Conservation (phyloP, 2,888 invertebrate genomes). For the Lepeophtheirus nordmannii region DNA sequence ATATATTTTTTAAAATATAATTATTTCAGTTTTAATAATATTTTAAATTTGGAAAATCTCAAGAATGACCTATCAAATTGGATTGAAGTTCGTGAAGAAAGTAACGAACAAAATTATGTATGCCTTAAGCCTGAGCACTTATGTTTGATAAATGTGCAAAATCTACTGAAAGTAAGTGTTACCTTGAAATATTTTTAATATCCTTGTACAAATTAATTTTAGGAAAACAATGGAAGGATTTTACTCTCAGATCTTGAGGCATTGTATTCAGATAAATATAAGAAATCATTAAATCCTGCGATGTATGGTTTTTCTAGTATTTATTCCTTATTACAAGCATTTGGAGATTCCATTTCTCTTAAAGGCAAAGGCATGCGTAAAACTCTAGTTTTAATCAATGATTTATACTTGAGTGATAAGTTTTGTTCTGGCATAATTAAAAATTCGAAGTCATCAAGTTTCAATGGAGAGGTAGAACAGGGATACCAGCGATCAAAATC, state of each 20-base stretch:
- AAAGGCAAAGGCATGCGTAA: too few relatives aligned
- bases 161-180: background rate
- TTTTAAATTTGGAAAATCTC: background rate
- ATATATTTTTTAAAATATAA: background rate
- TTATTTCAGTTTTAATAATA: background rate
- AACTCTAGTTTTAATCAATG: too few relatives aligned
- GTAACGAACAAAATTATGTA: background rate
- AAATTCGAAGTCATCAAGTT: too few relatives aligned
- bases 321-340: too few relatives aligned
- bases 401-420: too few relatives aligned
- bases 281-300: constrained; percentile 39
- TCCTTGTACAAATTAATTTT: background rate
- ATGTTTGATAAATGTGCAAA: background rate
- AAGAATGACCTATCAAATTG: background rate
- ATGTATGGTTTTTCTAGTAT: constrained; percentile 41
- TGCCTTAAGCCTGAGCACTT: background rate
- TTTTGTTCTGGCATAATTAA: too few relatives aligned
- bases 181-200: background rate
- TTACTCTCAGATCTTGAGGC: constrained; percentile 35
- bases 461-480: too few relatives aligned
- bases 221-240: constrained; percentile 24
- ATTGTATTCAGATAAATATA: constrained; percentile 35
- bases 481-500: too few relatives aligned
- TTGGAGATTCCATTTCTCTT: too few relatives aligned
- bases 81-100: background rate